phyloP scores from a whole-genome alignment of 2,888 invertebrate species.

The Drosophila borealis region DNA sequence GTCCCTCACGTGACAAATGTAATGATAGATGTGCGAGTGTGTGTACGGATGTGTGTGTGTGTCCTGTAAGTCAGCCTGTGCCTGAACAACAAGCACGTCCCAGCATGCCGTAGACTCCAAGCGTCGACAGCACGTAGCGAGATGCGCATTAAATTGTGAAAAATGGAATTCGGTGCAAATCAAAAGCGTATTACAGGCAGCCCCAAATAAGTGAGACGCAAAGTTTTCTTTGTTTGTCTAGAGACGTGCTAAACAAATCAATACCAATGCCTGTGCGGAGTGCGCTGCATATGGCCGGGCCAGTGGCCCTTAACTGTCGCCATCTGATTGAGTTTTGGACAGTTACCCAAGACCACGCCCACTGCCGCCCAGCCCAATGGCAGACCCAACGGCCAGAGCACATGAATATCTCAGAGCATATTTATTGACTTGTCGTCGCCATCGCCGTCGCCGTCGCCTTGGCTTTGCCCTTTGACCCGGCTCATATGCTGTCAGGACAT shows the following conservation, averaged over 20 bases:
- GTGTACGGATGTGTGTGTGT: conserved; percentile 16
- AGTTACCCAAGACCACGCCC: conserved; percentile 17
- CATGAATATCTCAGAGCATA: conserved; percentile 71
- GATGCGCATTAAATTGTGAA: conserved; percentile 80
- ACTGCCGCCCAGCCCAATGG: not conserved
- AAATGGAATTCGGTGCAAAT: conserved; percentile 78
- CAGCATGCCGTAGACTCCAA: conserved; percentile 46
- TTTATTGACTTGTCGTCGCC: conserved; percentile 74
- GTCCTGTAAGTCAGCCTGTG: conserved; percentile 29
- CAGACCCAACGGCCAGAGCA: conserved; percentile 10
- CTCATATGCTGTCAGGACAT: conserved; percentile 67
- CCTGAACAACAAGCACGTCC: conserved; percentile 58
- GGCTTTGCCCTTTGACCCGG: conserved; percentile 60
- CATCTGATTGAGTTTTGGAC: conserved; percentile 62
- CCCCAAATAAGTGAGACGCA: conserved; percentile 67
- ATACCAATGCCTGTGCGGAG: conserved; percentile 46
- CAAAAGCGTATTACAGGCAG: conserved; percentile 76
- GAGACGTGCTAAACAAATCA: conserved; percentile 70
- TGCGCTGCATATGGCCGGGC: not conserved
- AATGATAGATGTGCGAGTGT: conserved; percentile 71
- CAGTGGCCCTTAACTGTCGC: conserved; percentile 53
- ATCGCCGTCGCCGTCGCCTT: conserved; percentile 24
- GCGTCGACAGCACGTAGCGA: conserved; percentile 76
- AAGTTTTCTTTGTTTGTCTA: conserved; percentile 27
- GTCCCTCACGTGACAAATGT: conserved; percentile 80